A percentile compares a stretch with the other conserved stretches of the same genome.
These are phyloP conservation scores for Vanessa cardui DNA, from an alignment of 2,888 invertebrate genomes.

Conservation along the genomic window DNA sequence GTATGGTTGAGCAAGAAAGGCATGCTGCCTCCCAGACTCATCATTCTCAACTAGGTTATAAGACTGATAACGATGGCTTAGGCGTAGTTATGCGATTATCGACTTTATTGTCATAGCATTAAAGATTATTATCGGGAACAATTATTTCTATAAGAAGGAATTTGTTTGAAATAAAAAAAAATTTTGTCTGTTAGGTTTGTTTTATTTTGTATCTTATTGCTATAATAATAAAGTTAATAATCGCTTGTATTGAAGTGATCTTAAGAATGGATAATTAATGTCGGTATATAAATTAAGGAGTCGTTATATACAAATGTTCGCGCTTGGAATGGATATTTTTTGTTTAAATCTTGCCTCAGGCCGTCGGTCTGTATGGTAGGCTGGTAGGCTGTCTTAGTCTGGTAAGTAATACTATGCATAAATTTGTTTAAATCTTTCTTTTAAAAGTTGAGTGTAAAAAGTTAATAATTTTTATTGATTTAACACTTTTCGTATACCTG, in stretches of 20 bases:
- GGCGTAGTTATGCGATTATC: slow-evolving; percentile 10
- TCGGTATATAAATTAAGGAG: slow-evolving; percentile 10
- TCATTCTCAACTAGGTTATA: slow-evolving; percentile 33
- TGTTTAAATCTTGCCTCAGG: neutral
- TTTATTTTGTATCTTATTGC: neutral
- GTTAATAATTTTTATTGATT: too few species aligned
- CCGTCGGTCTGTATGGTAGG: too few species aligned
- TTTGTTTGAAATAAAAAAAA: too few species aligned
- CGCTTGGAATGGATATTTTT: neutral
- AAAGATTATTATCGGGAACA: neutral
- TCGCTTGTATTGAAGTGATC: slow-evolving; percentile 1
- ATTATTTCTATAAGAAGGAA: neutral
- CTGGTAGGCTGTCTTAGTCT: too few species aligned
- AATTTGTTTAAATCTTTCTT: too few species aligned
- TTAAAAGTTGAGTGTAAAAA: too few species aligned
- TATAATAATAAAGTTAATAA: neutral
- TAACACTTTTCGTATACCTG: neutral
- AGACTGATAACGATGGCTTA: slow-evolving; percentile 26
- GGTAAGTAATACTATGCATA: too few species aligned
- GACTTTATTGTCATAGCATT: slow-evolving; percentile 17
- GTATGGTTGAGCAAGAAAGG: slow-evolving; percentile 87
- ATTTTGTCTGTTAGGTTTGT: neutral
- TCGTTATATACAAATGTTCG: neutral
- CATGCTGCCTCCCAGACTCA: slow-evolving; percentile 70
- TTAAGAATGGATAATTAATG: slow-evolving; percentile 3